Conservation (phyloP, 2,888 invertebrate species). For the Nowickia ferox region DNA sequence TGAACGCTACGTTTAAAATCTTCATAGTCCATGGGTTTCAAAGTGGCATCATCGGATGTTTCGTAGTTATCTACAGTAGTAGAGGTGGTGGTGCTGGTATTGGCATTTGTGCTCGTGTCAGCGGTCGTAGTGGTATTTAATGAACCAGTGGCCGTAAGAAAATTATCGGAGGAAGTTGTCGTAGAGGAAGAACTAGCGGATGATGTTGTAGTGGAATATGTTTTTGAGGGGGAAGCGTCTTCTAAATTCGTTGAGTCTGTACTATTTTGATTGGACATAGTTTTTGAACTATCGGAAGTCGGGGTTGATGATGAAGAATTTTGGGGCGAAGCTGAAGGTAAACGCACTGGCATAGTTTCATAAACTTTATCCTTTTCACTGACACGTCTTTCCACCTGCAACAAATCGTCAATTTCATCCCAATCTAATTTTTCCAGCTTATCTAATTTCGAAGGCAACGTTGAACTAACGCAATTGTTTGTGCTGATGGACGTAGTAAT, state of each 20-base stretch:
- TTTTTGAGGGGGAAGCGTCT: conserved; percentile 67
- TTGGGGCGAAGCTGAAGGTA: conserved; percentile 85
- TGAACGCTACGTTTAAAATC: conserved; percentile 83
- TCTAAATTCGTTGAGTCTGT: conserved; percentile 74
- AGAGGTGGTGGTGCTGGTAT: conserved; percentile 77
- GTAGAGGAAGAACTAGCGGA: conserved; percentile 74
- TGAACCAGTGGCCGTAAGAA: conserved; percentile 80
- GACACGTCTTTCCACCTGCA: conserved; percentile 87
- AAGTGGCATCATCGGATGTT: conserved; percentile 80
- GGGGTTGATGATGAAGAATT: conserved; percentile 81
- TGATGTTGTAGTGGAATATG: conserved; percentile 73
- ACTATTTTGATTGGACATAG: conserved; percentile 76
- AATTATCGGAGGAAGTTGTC: conserved; percentile 79
- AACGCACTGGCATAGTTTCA: conserved; percentile 87
- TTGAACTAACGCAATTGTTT: conserved; percentile 82
- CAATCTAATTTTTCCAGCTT: conserved; percentile 86
- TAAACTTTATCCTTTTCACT: conserved; percentile 87
- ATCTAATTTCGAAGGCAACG: conserved; percentile 88
- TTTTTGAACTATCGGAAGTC: conserved; percentile 75
- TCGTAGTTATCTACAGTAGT: conserved; percentile 78
- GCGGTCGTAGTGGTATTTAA: conserved; percentile 70
- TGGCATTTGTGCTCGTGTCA: conserved; percentile 75
- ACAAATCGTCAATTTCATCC: conserved; percentile 88
- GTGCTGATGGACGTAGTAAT: conserved; percentile 75
- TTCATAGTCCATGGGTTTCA: conserved; percentile 83